Percentiles rank a stretch among this genome's conserved stretches.
Conservation (phyloP, 2,113 vertebrate genomes). For the Centrocercus urophasianus region DNA sequence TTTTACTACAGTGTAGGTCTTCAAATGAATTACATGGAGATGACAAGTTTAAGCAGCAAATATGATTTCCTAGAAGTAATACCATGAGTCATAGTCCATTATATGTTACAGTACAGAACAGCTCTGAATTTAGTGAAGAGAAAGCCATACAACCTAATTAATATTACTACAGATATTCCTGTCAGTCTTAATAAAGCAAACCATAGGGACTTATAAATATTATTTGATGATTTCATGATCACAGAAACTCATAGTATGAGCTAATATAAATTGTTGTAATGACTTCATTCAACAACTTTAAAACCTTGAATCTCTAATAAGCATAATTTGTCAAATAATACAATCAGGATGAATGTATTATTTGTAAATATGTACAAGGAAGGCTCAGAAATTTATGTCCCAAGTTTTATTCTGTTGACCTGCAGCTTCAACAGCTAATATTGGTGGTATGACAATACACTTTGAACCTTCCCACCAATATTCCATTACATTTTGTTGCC, state of each 20-base stretch:
- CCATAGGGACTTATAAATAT: neutral
- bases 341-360: neutral
- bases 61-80: neutral
- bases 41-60: conserved; percentile 2
- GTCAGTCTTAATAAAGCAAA: conserved; percentile 36
- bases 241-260: neutral
- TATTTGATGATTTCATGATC: conserved; percentile 4
- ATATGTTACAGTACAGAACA: neutral
- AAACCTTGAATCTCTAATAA: neutral
- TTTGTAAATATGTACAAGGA: neutral
- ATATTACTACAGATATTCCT: neutral
- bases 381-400: no score
- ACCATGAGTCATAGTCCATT: neutral
- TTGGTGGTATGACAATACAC: neutral
- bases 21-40: neutral
- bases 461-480: neutral
- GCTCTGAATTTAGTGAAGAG: neutral
- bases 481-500: neutral
- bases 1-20: neutral
- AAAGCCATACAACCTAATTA: conserved; percentile 14
- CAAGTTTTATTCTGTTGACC: neutral
- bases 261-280: neutral
- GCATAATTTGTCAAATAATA: neutral
- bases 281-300: neutral
- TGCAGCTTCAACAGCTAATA: neutral